Percentiles rank a stretch among this genome's conserved stretches.
phyloP scores from a whole-genome alignment of 2,888 invertebrate species.

The Candidula unifasciata region DNA sequence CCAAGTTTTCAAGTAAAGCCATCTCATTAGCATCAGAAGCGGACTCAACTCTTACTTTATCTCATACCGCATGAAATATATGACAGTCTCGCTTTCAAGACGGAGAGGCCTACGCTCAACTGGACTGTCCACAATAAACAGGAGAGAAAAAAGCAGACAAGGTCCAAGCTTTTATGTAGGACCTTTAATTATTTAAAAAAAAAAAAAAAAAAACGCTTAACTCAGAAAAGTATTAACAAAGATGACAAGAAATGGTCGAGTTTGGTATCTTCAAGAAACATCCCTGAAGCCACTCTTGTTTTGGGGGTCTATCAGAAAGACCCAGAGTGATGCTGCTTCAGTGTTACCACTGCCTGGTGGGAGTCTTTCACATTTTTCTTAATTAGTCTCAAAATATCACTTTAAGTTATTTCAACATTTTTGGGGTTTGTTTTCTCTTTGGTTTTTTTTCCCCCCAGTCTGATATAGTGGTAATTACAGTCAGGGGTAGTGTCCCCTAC shows the following conservation, averaged over 20 bases:
- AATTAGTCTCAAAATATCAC: background rate
- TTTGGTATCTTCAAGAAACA: background rate
- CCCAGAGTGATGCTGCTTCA: constrained; percentile 48
- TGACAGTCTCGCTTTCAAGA: background rate
- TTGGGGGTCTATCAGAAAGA: constrained; percentile 43
- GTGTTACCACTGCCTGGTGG: background rate
- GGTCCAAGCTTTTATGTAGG: background rate
- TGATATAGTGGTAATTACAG: constrained; percentile 6
- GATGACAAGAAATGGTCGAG: background rate
- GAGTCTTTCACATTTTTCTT: constrained; percentile 2
- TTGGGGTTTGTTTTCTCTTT: no score
- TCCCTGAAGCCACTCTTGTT: constrained; percentile 46
- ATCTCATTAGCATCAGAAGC: no score
- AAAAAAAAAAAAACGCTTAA: no score
- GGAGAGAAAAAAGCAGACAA: background rate
- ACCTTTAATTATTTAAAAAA: background rate
- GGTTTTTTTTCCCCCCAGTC: background rate
- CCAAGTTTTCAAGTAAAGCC: background rate
- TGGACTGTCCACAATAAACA: background rate
- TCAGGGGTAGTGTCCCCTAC: constrained; percentile 7
- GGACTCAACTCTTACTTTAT: background rate
- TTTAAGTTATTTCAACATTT: constrained; percentile 4
- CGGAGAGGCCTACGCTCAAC: background rate
- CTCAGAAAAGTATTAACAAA: background rate
- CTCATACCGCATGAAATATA: background rate